A percentile compares a stretch with the other conserved stretches of the same genome.
These are phyloP conservation scores for Lypha dubia DNA, from an alignment of 2,888 invertebrate genomes.

Conservation along the genomic window DNA sequence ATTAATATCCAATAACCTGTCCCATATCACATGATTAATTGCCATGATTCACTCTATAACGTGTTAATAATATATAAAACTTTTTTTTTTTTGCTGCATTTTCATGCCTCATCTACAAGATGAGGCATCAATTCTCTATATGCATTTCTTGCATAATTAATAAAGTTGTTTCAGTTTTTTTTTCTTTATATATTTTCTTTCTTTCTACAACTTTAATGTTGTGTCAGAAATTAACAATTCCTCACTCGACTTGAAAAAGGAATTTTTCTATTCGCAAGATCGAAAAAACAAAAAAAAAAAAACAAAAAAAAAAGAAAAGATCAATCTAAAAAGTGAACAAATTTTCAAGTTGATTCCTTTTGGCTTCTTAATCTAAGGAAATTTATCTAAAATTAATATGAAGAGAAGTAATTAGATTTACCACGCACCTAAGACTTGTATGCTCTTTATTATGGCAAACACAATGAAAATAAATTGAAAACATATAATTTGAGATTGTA, in stretches of 20 bases:
- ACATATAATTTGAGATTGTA: constrained; percentile 31
- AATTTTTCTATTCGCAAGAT: constrained; percentile 44
- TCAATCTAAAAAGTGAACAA: constrained; percentile 56
- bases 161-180: constrained; percentile 60
- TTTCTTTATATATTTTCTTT: too few relatives aligned
- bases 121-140: constrained; percentile 34
- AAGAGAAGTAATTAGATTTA: constrained; percentile 59
- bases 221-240: constrained; percentile 71
- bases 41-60: constrained; percentile 42
- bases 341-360: constrained; percentile 53
- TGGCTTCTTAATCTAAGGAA: constrained; percentile 55
- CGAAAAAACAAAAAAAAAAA: too few relatives aligned
- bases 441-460: constrained; percentile 24
- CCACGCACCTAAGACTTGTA: constrained; percentile 46
- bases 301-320: too few relatives aligned
- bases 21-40: constrained; percentile 56
- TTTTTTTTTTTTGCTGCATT: constrained; percentile 18
- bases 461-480: constrained; percentile 42
- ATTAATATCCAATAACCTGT: constrained; percentile 28
- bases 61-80: constrained; percentile 64
- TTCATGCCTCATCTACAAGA: neutral
- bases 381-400: constrained; percentile 69
- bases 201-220: constrained; percentile 60
- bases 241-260: constrained; percentile 43
- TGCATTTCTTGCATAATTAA: constrained; percentile 67